Evolutionary conservation across 2,888 invertebrate species (phyloP).

Genomic region (Blera fallax): DNA sequence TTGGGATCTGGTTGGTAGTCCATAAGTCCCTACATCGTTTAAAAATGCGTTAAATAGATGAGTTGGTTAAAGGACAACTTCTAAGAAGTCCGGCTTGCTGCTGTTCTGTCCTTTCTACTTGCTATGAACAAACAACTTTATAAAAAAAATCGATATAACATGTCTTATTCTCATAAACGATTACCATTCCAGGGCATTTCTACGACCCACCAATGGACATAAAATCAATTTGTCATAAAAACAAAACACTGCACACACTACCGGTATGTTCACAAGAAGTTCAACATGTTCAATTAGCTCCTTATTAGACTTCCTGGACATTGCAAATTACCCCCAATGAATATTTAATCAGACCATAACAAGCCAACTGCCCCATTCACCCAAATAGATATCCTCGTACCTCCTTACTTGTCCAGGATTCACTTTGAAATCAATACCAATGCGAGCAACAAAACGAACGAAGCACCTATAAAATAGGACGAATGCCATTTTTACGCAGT

Average conservation of each 20-base stretch:
- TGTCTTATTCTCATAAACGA: no score
- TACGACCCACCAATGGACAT: neutral
- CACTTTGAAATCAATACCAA: conserved; percentile 32
- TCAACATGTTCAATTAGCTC: conserved; percentile 9
- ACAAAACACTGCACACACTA: neutral
- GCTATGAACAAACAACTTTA: no score
- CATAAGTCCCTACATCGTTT: no score
- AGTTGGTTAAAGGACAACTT: no score
- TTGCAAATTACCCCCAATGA: neutral
- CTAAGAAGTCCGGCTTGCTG: no score
- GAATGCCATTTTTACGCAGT: conserved; percentile 3
- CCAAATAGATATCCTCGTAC: neutral
- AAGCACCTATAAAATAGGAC: neutral
- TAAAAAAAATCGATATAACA: neutral
- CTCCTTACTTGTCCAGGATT: neutral
- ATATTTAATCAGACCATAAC: conserved; percentile 22
- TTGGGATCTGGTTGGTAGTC: no score
- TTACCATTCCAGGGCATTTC: no score
- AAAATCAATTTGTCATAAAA: conserved; percentile 15
- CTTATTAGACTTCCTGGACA: neutral
- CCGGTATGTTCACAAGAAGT: neutral
- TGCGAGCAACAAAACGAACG: no score
- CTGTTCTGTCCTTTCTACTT: no score
- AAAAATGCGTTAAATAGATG: no score
- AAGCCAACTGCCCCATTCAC: neutral